Conservation (phyloP, 1,140 invertebrate species). For the Anastatus disparis region DNA sequence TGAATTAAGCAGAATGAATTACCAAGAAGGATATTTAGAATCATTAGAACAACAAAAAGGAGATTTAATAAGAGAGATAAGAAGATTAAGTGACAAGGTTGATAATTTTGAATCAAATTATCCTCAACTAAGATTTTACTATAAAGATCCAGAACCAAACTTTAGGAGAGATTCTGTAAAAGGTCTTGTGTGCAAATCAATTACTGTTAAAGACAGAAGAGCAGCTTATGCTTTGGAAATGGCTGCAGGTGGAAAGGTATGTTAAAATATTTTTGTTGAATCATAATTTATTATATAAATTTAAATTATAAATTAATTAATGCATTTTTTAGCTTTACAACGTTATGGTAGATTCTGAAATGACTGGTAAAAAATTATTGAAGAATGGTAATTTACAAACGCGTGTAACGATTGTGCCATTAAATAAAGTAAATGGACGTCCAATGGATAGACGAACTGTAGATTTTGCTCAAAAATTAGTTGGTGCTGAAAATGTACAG, state of each 20-base stretch:
- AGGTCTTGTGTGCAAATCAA: slow-evolving; percentile 82
- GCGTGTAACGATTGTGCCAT: slow-evolving; percentile 88
- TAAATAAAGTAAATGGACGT: slow-evolving; percentile 85
- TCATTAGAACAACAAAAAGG: slow-evolving; percentile 68
- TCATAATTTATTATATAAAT: neutral
- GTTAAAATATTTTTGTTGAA: neutral
- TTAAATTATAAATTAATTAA: slow-evolving; percentile 13
- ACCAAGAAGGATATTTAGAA: slow-evolving; percentile 75
- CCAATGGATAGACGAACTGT: slow-evolving; percentile 73
- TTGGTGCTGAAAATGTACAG: slow-evolving; percentile 84
- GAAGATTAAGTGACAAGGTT: slow-evolving; percentile 67
- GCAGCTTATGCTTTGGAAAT: slow-evolving; percentile 86
- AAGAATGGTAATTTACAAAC: slow-evolving; percentile 82
- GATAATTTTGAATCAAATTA: slow-evolving; percentile 74
- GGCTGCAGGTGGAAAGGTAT: slow-evolving; percentile 85
- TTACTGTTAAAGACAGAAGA: slow-evolving; percentile 79
- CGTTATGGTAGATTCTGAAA: slow-evolving; percentile 89
- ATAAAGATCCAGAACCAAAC: slow-evolving; percentile 78
- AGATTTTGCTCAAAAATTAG: slow-evolving; percentile 77
- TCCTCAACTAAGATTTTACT: slow-evolving; percentile 80
- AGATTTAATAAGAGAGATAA: slow-evolving; percentile 68
- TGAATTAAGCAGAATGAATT: slow-evolving; percentile 72
- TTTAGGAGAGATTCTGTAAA: slow-evolving; percentile 82
- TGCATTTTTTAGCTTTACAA: slow-evolving; percentile 81
- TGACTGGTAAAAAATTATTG: slow-evolving; percentile 85